Evolutionary conservation across 2,797 vertebrate genomes (phyloP), one percentile per base, ranked within the genome.

Genomic region (Eulemur albifrons): DNA sequence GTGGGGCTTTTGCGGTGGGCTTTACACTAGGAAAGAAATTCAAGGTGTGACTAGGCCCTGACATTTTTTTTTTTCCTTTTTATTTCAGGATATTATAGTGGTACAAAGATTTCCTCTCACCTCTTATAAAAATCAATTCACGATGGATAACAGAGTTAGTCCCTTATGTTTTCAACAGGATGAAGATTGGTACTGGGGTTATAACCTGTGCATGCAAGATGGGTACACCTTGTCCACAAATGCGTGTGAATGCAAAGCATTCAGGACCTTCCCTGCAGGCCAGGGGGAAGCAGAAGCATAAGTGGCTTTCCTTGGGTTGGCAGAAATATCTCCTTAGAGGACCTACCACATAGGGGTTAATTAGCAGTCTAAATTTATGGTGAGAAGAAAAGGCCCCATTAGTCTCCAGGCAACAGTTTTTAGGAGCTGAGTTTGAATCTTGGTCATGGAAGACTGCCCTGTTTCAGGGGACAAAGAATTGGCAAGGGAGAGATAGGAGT

Each of bases 311-410:
- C 25, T 70, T 38, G 27, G 3, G 6, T 88, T 63, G n/a, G 48
- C 4, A 94, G 76, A 92, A 81, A 73, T 57, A 59, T 54, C 0
- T 18, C 76, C 20, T 35, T 45, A 48, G 17, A 79, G 48, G 3
- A 81, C 18, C 45, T 85, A 7, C 0, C 70, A 14, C 4, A 72
- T 0, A 4, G 32, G 40, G 4, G 14, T 75, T 82, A 90, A 88
- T 90, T 89, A 91, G n/a, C n/a, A 86, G 13, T 73, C 32, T 59
- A 96, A 30, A 92, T 54, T 75, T 90, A 57, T 48, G 38, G 25
- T 61, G 25, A 43, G 50, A 65, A 87, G 12, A 45, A 65, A 93
- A 76, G 13, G 8, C 4, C 52, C 18, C 57, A 18, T 57, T 69
- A 88, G 23, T 90, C 52, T 69, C 9, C 4, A 77, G 38, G 52